Evolutionary conservation across 1,140 invertebrate species (phyloP), one percentile per base, ranked within the genome.

Genomic region (Trachelipus rathkii): DNA sequence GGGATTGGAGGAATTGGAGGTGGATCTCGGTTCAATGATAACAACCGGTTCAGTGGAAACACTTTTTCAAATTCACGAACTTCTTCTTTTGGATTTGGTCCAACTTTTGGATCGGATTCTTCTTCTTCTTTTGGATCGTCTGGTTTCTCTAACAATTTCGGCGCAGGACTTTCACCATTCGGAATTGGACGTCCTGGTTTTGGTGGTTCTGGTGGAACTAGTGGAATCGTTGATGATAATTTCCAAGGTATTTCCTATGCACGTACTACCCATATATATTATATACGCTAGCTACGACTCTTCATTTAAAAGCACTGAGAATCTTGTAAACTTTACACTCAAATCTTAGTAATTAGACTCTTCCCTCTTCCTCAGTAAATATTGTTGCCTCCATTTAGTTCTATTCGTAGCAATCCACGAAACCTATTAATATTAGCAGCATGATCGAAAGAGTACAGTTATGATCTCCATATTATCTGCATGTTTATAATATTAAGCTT

Each of bases 31-130:
- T 60, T 60, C 50, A 60, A 8, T 60, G 19, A 19, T 60, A 19
- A 19, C 11, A 60, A 13, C 11, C 2, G 50, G 50, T 60, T 60
- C 50, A 15, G 11, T 15, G 50, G 50, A 60, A 19, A 19, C 50
- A 3, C 71, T 72, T 10, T 19, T 10, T 72, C 43, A 2, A 33
- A 33, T 33, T 24, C 23, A 0, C 19, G 71, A 23, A 23, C 43
- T 10, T 33, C 69, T 33, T 33, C 23, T 9, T 71, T 71, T 9
- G 69, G 69, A 3, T 44, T 60, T 60, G 50, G 50, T 15, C 19
- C 50, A 3, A 3, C 50, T 60, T 72, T 50, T 23, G 71, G 71
- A 46, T 72, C 71, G 23, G n/a, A 44, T 72, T 72, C 71, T 13
- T 72, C 72, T 60, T 44, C 21, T 72, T 72, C 71, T 33, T 33